Evolutionary conservation across 2,888 invertebrate species (phyloP), one percentile per base, ranked within the genome.

Genomic region (Rapana venosa): DNA sequence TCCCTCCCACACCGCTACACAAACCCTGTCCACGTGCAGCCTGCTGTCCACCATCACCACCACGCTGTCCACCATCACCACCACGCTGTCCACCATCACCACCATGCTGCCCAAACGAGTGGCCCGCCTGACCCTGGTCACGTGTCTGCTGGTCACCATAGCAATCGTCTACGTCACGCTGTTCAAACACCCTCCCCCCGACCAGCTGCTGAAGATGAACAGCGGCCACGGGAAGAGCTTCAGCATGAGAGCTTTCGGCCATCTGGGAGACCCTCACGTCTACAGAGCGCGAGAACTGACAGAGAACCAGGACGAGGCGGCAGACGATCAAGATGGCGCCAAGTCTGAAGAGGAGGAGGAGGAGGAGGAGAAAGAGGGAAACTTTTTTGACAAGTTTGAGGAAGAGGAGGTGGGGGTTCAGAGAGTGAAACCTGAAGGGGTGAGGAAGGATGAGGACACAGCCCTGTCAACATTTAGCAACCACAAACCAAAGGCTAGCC

Each of bases 161-260:
- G 58, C 90, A 26, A 79, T 88, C 36, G 81, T 83, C 81, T 92
- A 92, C 87, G 81, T 92, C 77, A 89, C 90, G 74, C 90, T 90
- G 87, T 92, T 92, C 91, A 89, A 88, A 26, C 91, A 90, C 47
- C 92, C 92, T 35, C 91, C 92, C 22, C 79, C 91, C 1, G 92
- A 92, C n/a, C 90, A 91, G 58, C 88, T 92, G 5, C 36, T 92
- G 30, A 83, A 85, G n/a, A 91, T 91, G 90, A 83, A 83, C 81
- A 30, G 47, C 11, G 81, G 8, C 8, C 8, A 32, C 15, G 81
- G 47, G 91, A 30, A 87, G 85, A 30, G 15, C 79, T 32, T 30
- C n/a, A 56, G 58, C 61, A 20, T 35, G 26, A 61, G 58, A 79
- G 47, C 17, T 22, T 61, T 89, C 56, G 36, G 35, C 17, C 22